Evolutionary conservation across 2,888 invertebrate species (phyloP).

Genomic region (Reticulitermes lucifugus): DNA sequence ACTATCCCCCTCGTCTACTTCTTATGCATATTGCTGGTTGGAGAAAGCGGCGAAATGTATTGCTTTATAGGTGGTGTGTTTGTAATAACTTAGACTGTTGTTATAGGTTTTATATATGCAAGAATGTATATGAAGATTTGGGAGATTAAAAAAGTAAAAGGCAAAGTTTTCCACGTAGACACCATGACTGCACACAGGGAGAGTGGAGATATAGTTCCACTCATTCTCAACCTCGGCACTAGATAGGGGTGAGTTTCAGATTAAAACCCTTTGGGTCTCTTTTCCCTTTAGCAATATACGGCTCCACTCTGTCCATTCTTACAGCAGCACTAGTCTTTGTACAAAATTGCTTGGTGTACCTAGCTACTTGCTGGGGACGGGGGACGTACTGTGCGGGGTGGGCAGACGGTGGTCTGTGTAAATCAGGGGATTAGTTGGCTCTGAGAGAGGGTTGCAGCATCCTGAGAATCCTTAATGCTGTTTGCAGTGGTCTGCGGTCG

Average conservation of each 20-base stretch:
- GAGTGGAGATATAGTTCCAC: neutral
- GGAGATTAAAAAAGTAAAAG: too few relatives aligned
- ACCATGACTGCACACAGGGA: neutral
- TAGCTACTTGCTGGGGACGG: neutral
- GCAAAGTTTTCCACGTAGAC: too few relatives aligned
- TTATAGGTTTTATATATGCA: too few relatives aligned
- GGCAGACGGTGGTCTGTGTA: conserved; percentile 45
- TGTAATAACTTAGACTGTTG: too few relatives aligned
- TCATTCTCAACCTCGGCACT: too few relatives aligned
- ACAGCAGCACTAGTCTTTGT: conserved; percentile 4
- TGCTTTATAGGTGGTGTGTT: too few relatives aligned
- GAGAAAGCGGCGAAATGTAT: too few relatives aligned
- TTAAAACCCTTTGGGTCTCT: neutral
- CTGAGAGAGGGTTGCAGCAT: conserved; percentile 25
- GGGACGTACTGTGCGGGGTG: neutral
- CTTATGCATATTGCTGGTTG: too few relatives aligned
- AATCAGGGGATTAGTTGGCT: conserved; percentile 50
- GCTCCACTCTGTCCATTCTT: conserved; percentile 2
- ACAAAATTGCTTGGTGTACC: conserved; percentile 31
- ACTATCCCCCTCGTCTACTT: too few relatives aligned
- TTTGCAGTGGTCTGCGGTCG: conserved; percentile 47
- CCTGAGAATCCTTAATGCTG: conserved; percentile 51
- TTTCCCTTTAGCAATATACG: neutral
- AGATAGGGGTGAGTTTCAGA: neutral
- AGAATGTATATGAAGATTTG: too few relatives aligned